A percentile compares a stretch with the other conserved stretches of the same genome.
Conservation (phyloP, 2,888 invertebrate species). For the Eristalinus sepulchralis region DNA sequence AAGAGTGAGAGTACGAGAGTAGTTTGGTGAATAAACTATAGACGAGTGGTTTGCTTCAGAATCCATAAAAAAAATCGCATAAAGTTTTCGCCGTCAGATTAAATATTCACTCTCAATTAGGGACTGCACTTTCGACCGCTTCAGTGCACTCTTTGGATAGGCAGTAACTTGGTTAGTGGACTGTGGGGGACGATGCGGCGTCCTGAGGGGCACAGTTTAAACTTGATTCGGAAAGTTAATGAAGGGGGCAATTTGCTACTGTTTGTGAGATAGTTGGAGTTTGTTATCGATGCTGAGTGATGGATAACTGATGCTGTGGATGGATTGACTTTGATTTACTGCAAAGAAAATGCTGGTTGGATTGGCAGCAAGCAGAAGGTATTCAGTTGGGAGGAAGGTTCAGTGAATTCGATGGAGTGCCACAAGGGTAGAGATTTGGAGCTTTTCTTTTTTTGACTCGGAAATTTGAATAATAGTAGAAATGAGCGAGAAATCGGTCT, state of each 20-base stretch:
- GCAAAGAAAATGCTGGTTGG: no score
- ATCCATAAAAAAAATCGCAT: constrained; percentile 12
- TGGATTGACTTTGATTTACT: no score
- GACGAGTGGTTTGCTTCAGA: constrained; percentile 7
- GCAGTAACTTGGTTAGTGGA: background rate
- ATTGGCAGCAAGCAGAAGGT: no score
- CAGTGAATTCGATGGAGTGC: no score
- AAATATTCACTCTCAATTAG: constrained; percentile 38
- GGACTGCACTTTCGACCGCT: background rate
- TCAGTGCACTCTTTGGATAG: background rate
- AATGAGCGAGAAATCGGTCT: no score
- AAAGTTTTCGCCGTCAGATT: constrained; percentile 18
- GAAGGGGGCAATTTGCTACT: background rate
- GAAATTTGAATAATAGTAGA: no score
- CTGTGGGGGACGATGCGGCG: background rate
- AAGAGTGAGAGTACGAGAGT: no score
- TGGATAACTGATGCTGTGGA: no score
- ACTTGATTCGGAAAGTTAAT: constrained; percentile 11
- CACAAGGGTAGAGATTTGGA: no score
- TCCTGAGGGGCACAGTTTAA: constrained; percentile 1
- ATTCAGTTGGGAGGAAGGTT: no score
- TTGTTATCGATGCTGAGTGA: background rate
- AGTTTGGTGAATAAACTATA: background rate
- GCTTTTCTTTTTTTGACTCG: no score
- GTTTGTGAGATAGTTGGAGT: background rate